phyloP scores from a whole-genome alignment of 2,797 vertebrate species.

The Pelobates cultripes region DNA sequence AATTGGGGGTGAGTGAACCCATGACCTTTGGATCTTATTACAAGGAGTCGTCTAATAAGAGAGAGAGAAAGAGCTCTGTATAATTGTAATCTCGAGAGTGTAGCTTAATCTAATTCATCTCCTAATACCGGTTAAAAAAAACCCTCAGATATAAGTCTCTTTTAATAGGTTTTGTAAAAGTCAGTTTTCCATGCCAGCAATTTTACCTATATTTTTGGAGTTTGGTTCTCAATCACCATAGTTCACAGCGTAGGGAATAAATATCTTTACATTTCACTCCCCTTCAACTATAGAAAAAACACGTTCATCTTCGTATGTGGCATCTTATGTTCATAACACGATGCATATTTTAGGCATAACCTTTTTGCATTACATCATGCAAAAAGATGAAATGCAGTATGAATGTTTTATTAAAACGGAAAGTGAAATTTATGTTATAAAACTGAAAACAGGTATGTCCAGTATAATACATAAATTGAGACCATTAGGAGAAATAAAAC shows the following conservation, averaged over 20 bases:
- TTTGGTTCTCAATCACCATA: no score
- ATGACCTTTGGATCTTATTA: slow-evolving; percentile 47
- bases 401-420: no score
- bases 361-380: no score
- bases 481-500: no score
- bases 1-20: slow-evolving; percentile 39
- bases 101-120: slow-evolving; percentile 42
- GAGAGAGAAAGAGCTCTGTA: slow-evolving; percentile 17
- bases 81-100: slow-evolving; percentile 13
- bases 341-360: neutral
- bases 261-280: neutral
- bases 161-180: slow-evolving; percentile 24
- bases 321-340: neutral
- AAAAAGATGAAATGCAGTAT: no score
- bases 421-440: no score
- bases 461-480: no score
- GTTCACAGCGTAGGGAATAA: no score
- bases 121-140: slow-evolving; percentile 6
- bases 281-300: slow-evolving; percentile 7
- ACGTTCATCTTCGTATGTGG: neutral
- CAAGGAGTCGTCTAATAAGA: slow-evolving; percentile 6
- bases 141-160: slow-evolving; percentile 6
- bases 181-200: no score
- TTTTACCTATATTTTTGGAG: no score
- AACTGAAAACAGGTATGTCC: no score